Evolutionary conservation across 2,888 invertebrate genomes (phyloP).

Genomic region (Disparrhopalites patrizii): DNA sequence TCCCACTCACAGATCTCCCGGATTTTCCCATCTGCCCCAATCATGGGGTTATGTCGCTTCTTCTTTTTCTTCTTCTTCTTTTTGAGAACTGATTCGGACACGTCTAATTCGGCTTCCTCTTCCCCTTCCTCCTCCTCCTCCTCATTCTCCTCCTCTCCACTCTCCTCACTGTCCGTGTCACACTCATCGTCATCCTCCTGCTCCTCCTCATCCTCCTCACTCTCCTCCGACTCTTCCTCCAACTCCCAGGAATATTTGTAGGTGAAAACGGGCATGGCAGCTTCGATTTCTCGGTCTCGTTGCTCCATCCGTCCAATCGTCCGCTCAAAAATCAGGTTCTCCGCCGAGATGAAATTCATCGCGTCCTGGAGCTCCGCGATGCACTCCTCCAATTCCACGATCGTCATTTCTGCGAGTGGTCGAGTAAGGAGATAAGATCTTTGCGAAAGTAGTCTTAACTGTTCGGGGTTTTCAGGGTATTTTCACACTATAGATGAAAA

Average conservation of each 20-base stretch:
- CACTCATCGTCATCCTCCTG: not conserved
- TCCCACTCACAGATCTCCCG: constrained; percentile 22
- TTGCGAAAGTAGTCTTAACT: not conserved
- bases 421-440: not conserved
- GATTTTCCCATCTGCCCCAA: constrained; percentile 5
- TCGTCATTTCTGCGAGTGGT: constrained; percentile 23
- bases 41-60: constrained; percentile 1
- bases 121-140: constrained; percentile 12
- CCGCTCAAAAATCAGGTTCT: constrained; percentile 23
- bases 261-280: constrained; percentile 26
- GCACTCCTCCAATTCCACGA: constrained; percentile 6
- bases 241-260: constrained; percentile 28
- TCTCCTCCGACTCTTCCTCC: constrained; percentile 3
- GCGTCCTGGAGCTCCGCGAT: constrained; percentile 3
- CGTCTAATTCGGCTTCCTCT: not conserved
- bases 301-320: constrained; percentile 28
- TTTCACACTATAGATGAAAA: too few species aligned
- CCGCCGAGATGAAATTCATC: constrained; percentile 17
- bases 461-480: not conserved
- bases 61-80: constrained; percentile 7
- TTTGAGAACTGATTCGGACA: not conserved
- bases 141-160: not conserved
- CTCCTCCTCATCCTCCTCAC: not conserved
- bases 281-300: constrained; percentile 28
- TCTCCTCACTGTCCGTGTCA: not conserved